These are phyloP conservation scores for Agriopis marginaria DNA, from an alignment of 2,888 invertebrate genomes.

Conservation along the genomic window DNA sequence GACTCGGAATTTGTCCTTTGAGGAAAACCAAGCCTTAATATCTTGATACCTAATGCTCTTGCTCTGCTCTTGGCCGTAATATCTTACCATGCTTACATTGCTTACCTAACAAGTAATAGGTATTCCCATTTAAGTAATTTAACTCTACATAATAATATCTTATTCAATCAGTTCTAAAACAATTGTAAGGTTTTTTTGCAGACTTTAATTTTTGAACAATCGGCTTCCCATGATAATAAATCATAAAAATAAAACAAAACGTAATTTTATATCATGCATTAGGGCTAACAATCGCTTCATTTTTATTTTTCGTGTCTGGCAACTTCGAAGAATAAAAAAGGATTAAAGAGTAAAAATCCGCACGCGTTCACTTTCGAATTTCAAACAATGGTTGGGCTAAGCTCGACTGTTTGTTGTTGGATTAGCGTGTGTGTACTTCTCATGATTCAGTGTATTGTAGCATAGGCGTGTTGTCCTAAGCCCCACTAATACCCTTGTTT, in stretches of 20 bases:
- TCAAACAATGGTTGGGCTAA: conserved; percentile 67
- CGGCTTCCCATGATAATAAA: conserved; percentile 28
- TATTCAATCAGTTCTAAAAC: background rate
- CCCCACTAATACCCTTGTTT: conserved; percentile 45
- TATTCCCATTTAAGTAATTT: background rate
- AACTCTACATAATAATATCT: conserved; percentile 1
- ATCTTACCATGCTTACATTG: background rate
- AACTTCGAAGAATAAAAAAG: conserved; percentile 50
- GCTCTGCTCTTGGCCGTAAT: background rate
- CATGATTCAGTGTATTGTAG: conserved; percentile 61
- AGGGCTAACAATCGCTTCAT: conserved; percentile 33
- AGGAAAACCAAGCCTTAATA: background rate
- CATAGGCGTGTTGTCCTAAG: conserved; percentile 43
- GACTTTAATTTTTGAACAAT: conserved; percentile 18
- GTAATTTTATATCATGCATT: conserved; percentile 35
- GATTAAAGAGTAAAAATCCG: conserved; percentile 57
- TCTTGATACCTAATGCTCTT: background rate
- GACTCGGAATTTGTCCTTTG: background rate
- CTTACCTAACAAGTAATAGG: no score
- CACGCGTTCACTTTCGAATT: conserved; percentile 60
- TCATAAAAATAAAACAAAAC: conserved; percentile 31
- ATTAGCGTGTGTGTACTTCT: conserved; percentile 79
- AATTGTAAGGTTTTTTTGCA: conserved; percentile 3
- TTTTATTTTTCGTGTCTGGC: conserved; percentile 41
- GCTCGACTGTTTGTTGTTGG: conserved; percentile 68